Percentiles rank a stretch among this genome's conserved stretches.
These are phyloP conservation scores for Steatocranus sp. DNA, from an alignment of 2,797 vertebrate species.

Conservation along the genomic window DNA sequence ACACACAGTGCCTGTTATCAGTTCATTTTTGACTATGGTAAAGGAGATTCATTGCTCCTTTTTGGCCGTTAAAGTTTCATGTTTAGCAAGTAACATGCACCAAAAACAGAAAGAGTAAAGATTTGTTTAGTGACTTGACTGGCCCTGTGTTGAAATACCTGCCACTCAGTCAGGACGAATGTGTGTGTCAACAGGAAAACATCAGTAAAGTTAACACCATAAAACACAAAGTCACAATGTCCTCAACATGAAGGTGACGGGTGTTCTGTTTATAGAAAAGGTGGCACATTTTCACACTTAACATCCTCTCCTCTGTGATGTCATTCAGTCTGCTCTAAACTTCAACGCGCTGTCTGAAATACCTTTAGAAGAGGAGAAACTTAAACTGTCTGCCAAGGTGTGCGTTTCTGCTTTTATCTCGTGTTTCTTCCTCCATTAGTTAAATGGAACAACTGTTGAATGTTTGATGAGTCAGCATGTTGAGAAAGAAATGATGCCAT, in stretches of 20 bases:
- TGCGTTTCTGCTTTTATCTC: slow-evolving; percentile 42
- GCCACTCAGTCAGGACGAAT: neutral
- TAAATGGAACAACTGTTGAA: slow-evolving; percentile 52
- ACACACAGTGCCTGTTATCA: neutral
- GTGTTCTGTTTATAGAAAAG: neutral
- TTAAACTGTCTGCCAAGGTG: slow-evolving; percentile 7
- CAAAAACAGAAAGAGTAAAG: neutral
- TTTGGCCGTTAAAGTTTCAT: neutral
- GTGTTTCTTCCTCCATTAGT: slow-evolving; percentile 63
- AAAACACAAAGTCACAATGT: neutral
- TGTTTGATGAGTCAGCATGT: slow-evolving; percentile 59
- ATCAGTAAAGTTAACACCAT: neutral
- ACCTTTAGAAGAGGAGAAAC: neutral
- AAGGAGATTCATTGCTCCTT: neutral
- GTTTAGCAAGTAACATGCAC: neutral
- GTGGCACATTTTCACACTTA: neutral
- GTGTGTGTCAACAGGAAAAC: slow-evolving; percentile 5
- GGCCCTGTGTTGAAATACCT: neutral
- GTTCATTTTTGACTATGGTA: neutral
- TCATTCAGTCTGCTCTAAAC: neutral
- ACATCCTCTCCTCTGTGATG: neutral
- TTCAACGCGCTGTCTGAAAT: neutral
- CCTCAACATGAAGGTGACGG: neutral
- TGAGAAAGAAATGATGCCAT: slow-evolving; percentile 60
- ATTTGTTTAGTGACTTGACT: neutral